Percentiles rank a stretch among this genome's conserved stretches.
Conservation (phyloP, 2,888 invertebrate species). For the Theretra japonica region DNA sequence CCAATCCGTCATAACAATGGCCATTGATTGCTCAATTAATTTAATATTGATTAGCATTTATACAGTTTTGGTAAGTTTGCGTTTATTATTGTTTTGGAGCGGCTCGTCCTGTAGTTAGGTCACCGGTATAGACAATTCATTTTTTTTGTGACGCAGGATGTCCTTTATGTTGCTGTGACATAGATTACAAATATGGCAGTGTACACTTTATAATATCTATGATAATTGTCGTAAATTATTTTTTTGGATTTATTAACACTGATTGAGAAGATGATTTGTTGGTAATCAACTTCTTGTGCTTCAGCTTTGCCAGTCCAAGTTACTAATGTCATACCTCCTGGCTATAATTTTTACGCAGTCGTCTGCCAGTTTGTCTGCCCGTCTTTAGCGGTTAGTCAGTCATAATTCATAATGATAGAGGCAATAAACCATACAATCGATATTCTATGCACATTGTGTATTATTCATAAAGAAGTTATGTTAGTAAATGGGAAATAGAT, state of each 20-base stretch:
- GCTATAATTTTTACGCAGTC: neutral
- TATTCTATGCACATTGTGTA: no score
- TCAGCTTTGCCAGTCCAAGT: neutral
- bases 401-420: no score
- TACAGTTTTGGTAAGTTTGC: conserved; percentile 35
- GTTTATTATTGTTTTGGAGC: conserved; percentile 24
- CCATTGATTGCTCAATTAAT: conserved; percentile 60
- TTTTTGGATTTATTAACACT: neutral
- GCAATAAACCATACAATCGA: no score
- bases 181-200: conserved; percentile 36
- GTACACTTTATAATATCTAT: conserved; percentile 2
- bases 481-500: no score
- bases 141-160: conserved; percentile 23
- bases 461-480: no score
- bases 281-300: neutral
- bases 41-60: conserved; percentile 57
- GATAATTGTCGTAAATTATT: neutral
- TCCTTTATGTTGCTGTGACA: conserved; percentile 18
- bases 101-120: conserved; percentile 24
- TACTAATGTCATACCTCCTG: neutral
- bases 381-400: no score
- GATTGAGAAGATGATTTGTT: neutral
- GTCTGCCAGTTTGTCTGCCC: no score
- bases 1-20: conserved; percentile 65
- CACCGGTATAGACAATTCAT: conserved; percentile 19